phyloP scores from a whole-genome alignment of 2,888 invertebrate species.

The Ormyrus rosae region DNA sequence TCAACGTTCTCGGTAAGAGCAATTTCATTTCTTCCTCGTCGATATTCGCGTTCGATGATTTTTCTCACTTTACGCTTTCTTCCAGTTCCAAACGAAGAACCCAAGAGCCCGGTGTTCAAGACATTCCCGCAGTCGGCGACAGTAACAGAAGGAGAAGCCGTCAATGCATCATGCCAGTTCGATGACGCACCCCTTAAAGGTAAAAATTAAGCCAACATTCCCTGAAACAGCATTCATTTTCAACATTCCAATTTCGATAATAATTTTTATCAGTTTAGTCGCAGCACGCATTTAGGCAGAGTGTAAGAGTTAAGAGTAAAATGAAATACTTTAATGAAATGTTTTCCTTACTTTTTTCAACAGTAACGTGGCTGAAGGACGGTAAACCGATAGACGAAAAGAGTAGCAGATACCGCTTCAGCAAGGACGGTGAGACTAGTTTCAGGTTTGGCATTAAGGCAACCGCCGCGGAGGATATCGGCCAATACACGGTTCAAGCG shows the following conservation, averaged over 20 bases:
- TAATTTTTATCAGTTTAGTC: background rate
- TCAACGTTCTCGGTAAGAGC: constrained; percentile 83
- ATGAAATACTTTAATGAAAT: background rate
- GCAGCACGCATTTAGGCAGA: too few relatives aligned
- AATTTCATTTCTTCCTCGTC: background rate
- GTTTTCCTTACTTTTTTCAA: background rate
- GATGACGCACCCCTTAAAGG: constrained; percentile 80
- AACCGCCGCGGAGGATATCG: constrained; percentile 86
- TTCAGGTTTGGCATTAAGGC: constrained; percentile 88
- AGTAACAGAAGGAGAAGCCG: constrained; percentile 87
- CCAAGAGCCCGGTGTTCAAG: constrained; percentile 89
- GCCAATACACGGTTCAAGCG: constrained; percentile 91
- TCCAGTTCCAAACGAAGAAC: constrained; percentile 89
- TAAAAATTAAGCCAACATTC: constrained; percentile 58
- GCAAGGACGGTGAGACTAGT: constrained; percentile 87
- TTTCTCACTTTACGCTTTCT: background rate
- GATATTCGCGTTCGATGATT: background rate
- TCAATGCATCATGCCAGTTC: constrained; percentile 88
- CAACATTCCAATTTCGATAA: background rate
- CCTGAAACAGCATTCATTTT: background rate
- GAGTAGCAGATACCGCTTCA: constrained; percentile 87
- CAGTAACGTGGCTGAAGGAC: constrained; percentile 91
- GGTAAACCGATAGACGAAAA: constrained; percentile 91
- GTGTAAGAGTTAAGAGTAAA: too few relatives aligned
- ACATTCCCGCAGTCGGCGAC: constrained; percentile 94